Conservation (phyloP, 2,797 vertebrate genomes). For the Pithecia hirsuta region DNA sequence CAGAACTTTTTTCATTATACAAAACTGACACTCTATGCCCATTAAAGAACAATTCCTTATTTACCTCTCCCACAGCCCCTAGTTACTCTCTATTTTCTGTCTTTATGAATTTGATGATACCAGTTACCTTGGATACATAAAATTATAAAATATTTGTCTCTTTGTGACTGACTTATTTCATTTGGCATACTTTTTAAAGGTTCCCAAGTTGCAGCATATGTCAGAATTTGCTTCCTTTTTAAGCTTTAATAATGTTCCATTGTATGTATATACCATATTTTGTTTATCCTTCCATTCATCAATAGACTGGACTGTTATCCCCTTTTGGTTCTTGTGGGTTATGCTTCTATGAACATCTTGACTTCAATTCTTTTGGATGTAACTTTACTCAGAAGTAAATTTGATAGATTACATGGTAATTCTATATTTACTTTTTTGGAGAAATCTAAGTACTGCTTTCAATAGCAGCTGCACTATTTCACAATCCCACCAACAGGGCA, state of each 20-base stretch:
- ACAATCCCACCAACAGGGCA: not conserved
- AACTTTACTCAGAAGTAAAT: not conserved
- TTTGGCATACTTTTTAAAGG: not conserved
- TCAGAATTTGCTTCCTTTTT: not conserved
- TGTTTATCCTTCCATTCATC: not conserved
- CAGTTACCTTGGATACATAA: not conserved
- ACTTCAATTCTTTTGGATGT: not conserved
- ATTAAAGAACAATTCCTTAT: not conserved
- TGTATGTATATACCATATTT: not conserved
- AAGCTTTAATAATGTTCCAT: not conserved
- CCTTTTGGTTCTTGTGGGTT: not conserved
- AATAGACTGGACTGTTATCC: not conserved
- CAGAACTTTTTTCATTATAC: not conserved
- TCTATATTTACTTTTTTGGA: not conserved
- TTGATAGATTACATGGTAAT: not conserved
- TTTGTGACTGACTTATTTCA: not conserved
- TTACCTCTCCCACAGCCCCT: rapidly evolving
- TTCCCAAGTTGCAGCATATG: not conserved
- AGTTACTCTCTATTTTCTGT: not conserved
- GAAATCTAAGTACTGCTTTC: not conserved
- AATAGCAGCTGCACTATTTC: not conserved
- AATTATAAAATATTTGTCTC: not conserved
- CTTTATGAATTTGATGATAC: not conserved
- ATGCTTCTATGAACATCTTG: not conserved
- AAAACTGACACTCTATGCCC: not conserved